phyloP scores from a whole-genome alignment of 2,888 invertebrate species.

The Drosophila birchii region DNA sequence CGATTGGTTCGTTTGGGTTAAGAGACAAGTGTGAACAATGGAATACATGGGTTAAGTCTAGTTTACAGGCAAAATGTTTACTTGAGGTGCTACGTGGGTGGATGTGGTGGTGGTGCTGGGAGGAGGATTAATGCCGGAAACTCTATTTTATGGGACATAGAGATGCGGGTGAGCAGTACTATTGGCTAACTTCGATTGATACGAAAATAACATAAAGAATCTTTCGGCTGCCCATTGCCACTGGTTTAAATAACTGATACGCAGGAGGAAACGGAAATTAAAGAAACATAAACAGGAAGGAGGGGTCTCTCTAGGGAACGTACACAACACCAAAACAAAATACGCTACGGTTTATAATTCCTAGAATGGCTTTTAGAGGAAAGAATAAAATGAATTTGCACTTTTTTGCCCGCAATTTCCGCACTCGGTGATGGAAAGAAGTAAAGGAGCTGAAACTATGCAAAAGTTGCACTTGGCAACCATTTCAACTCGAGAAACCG shows the following conservation, averaged over 20 bases:
- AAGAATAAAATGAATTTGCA: constrained; percentile 69
- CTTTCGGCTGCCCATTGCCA: constrained; percentile 1
- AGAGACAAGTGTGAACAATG: constrained; percentile 46
- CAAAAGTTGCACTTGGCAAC: constrained; percentile 28
- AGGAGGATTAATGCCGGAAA: neutral
- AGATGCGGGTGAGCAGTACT: constrained; percentile 18
- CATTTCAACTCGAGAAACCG: constrained; percentile 41
- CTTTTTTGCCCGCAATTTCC: constrained; percentile 74
- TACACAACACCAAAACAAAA: constrained; percentile 38
- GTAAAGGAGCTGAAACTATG: constrained; percentile 28
- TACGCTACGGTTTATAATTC: constrained; percentile 22
- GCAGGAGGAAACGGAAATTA: constrained; percentile 5
- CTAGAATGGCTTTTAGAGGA: constrained; percentile 27
- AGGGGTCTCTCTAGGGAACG: constrained; percentile 17
- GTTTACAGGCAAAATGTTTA: constrained; percentile 29
- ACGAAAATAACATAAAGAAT: constrained; percentile 22
- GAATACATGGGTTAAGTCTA: constrained; percentile 28
- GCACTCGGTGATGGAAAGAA: constrained; percentile 50
- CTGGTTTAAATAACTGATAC: constrained; percentile 2
- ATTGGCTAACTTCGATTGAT: constrained; percentile 8
- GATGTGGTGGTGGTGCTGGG: constrained; percentile 15
- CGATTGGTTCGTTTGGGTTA: constrained; percentile 40
- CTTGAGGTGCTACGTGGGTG: constrained; percentile 9
- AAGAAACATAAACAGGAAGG: constrained; percentile 14
- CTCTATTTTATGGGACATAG: constrained; percentile 17